A percentile compares a stretch with the other conserved stretches of the same genome.
These are phyloP conservation scores for Saguinus imperator DNA, from an alignment of 2,113 vertebrate species.

Conservation along the genomic window DNA sequence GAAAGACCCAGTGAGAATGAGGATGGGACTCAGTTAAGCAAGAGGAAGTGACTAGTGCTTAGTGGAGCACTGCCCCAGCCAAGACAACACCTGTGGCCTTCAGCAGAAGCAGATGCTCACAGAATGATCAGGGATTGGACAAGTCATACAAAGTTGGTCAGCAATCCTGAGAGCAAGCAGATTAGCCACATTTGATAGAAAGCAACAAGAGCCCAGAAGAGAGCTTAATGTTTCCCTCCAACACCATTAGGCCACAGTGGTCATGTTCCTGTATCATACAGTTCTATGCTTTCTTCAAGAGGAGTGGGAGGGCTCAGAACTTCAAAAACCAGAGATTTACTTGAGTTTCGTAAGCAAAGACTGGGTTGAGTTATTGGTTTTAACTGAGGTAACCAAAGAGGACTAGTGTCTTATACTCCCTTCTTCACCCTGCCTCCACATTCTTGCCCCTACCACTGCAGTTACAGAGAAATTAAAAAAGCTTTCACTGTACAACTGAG, in stretches of 20 bases:
- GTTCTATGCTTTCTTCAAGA: not conserved
- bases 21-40: not conserved
- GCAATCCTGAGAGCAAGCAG: not conserved
- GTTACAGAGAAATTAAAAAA: slow-evolving; percentile 13
- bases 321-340: not conserved
- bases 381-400: not conserved
- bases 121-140: not conserved
- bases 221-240: not conserved
- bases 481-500: not conserved
- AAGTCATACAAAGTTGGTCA: not conserved
- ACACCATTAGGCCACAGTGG: not conserved
- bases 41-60: not conserved
- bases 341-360: not conserved
- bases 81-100: not conserved
- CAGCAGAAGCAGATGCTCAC: not conserved
- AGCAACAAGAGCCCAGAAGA: not conserved
- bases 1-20: not conserved
- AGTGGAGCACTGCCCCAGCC: not conserved
- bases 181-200: not conserved
- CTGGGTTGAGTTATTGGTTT: not conserved
- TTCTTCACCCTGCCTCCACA: not conserved
- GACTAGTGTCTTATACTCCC: not conserved
- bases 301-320: not conserved
- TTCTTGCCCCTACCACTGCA: not conserved
- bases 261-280: not conserved